Evolutionary conservation across 2,888 invertebrate genomes (phyloP), one percentile per base, ranked within the genome.

Genomic region (Nephrotoma appendiculata): DNA sequence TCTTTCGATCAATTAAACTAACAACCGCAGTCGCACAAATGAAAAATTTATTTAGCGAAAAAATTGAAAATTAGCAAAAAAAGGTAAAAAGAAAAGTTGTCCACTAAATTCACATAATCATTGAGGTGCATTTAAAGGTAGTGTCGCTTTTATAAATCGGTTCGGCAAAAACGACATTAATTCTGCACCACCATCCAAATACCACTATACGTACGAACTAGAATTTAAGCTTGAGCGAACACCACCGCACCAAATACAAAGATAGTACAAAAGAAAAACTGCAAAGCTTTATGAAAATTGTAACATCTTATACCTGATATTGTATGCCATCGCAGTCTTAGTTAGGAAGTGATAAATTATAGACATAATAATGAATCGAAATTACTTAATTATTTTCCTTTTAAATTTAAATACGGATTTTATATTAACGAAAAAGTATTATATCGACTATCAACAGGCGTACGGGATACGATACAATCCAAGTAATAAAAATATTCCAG

Each of bases 401-500:
- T 31, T 71, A 31, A 71, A 71, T 71, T 31, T 71, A 19, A 71
- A 9, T 71, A 9, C 71, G 31, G 71, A 84, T 42, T 84, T 84
- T 7, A 84, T 84, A 42, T 89, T 98, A 98, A 92, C 31, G 6
- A 83, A 86, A 86, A 71, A 71, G 52, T 42, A 71, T 41, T 87
- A 87, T 86, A 87, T 87, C n/a, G 87, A 88, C 83, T 87, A 88
- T 86, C 87, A 87, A 48, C 86, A 87, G 45, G 41, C 86, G 15
- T 88, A 88, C 86, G 87, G 87, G n/a, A 41, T 88, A 2, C 88
- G 88, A 19, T 88, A 87, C 45, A 87, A 88, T 87, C 88, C 88
- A n/a, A 87, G 48, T 12, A 71, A 52, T 15, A 84, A n/a, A 44
- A 19, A 86, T 86, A 9, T 31, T 43, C 31, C 6, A 3, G 15